Conservation (phyloP, 2,113 vertebrate genomes). For the Dicerorhinus sumatrensis region DNA sequence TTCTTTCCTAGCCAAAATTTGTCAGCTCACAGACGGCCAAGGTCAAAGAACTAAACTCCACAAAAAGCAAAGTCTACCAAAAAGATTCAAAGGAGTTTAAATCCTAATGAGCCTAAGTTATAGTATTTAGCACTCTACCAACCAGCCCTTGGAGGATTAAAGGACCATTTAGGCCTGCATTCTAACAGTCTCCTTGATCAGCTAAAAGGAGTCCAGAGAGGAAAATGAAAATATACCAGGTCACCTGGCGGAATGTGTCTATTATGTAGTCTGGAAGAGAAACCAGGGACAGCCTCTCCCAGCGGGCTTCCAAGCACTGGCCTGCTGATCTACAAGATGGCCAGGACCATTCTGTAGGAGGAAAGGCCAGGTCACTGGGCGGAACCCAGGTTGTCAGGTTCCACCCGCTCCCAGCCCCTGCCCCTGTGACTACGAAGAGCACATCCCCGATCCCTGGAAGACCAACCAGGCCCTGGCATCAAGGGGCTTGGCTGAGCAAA, state of each 20-base stretch:
- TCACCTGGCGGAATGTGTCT: not conserved
- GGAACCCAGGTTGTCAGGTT: not conserved
- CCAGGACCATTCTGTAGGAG: not conserved
- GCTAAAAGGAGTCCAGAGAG: not conserved
- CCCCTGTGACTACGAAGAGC: not conserved
- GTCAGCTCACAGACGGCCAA: slow-evolving; percentile 43
- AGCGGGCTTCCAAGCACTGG: not conserved
- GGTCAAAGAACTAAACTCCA: slow-evolving; percentile 39
- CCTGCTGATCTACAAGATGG: not conserved
- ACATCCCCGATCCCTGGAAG: not conserved
- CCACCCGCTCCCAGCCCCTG: not conserved
- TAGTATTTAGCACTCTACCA: not conserved
- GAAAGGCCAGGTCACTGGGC: not conserved
- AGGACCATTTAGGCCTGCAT: not conserved
- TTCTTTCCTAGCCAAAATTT: slow-evolving; percentile 49
- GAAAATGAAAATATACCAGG: not conserved
- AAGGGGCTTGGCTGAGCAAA: not conserved
- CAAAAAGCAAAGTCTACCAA: not conserved
- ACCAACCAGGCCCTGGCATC: not conserved
- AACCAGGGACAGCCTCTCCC: not conserved
- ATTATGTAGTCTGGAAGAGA: not conserved
- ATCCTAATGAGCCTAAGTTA: not conserved
- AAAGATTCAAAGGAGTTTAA: slow-evolving; percentile 2
- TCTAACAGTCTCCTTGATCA: not conserved
- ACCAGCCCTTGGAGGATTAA: not conserved